A percentile compares a stretch with the other conserved stretches of the same genome.
These are phyloP conservation scores for Parnassius apollo DNA, from an alignment of 2,888 invertebrate species.

Conservation along the genomic window DNA sequence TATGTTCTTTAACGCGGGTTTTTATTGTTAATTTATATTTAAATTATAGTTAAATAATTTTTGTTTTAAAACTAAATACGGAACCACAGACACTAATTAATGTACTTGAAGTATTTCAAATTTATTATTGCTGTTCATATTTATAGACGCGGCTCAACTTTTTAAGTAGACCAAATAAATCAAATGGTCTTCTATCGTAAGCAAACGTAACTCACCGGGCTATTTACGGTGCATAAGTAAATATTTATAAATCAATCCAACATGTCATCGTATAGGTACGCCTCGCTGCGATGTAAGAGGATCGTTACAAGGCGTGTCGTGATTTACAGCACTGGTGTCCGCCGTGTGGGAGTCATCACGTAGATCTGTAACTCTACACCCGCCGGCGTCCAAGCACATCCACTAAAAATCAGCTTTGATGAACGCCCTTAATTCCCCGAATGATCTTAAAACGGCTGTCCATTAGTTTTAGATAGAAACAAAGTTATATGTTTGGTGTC, in stretches of 20 bases:
- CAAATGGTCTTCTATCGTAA: neutral
- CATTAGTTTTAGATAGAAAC: constrained; percentile 23
- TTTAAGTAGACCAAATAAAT: constrained; percentile 8
- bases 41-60: too few relatives aligned
- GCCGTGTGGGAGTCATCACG: constrained; percentile 39
- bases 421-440: constrained; percentile 49
- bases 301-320: constrained; percentile 44
- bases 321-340: constrained; percentile 35
- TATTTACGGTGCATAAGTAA: constrained; percentile 11
- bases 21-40: too few relatives aligned
- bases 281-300: constrained; percentile 41
- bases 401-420: constrained; percentile 48
- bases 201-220: neutral
- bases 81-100: neutral
- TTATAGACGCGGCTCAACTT: neutral
- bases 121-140: neutral
- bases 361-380: constrained; percentile 48
- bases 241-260: constrained; percentile 23
- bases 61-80: too few relatives aligned
- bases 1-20: too few relatives aligned
- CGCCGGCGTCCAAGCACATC: constrained; percentile 31
- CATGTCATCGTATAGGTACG: constrained; percentile 42
- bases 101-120: neutral
- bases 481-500: too few relatives aligned
- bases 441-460: constrained; percentile 40